phyloP scores from a whole-genome alignment of 1,140 invertebrate genomes.

The Metaphire vulgaris region DNA sequence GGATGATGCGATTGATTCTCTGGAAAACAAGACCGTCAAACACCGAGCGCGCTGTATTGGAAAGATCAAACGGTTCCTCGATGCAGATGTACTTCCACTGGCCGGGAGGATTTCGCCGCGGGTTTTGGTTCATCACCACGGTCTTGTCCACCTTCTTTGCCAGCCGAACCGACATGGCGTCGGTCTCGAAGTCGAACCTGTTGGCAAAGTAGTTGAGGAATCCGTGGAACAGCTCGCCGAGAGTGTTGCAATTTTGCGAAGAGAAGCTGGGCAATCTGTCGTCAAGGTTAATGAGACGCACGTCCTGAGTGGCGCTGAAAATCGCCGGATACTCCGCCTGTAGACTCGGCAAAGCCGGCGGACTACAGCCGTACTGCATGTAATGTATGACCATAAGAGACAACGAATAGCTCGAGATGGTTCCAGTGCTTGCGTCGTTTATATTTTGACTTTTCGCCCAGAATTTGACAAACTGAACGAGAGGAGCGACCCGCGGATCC shows the following conservation, averaged over 20 bases:
- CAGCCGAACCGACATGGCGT: slow-evolving; percentile 76
- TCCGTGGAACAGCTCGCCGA: slow-evolving; percentile 79
- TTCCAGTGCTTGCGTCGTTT: slow-evolving; percentile 89
- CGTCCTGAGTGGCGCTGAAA: slow-evolving; percentile 58
- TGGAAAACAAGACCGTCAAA: slow-evolving; percentile 77
- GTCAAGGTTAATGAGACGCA: slow-evolving; percentile 60
- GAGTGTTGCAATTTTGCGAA: slow-evolving; percentile 63
- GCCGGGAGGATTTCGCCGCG: slow-evolving; percentile 58
- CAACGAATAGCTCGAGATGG: slow-evolving; percentile 93
- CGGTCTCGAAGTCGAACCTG: slow-evolving; percentile 57
- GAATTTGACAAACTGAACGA: slow-evolving; percentile 83
- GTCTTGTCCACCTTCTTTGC: slow-evolving; percentile 65
- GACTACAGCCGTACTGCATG: slow-evolving; percentile 77
- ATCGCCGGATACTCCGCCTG: slow-evolving; percentile 66
- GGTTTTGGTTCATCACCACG: slow-evolving; percentile 59
- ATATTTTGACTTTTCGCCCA: slow-evolving; percentile 92
- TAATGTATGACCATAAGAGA: slow-evolving; percentile 94
- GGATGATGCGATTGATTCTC: slow-evolving; percentile 68
- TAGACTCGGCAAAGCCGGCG: slow-evolving; percentile 78
- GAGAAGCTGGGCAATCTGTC: slow-evolving; percentile 54
- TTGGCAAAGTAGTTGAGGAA: slow-evolving; percentile 81
- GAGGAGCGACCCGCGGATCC: slow-evolving; percentile 86
- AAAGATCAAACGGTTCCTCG: slow-evolving; percentile 89
- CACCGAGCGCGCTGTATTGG: slow-evolving; percentile 90
- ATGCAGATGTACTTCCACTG: slow-evolving; percentile 90